Percentiles rank a stretch among this genome's conserved stretches.
These are phyloP conservation scores for Odontomachus brunneus DNA, from an alignment of 1,140 invertebrate species.

Conservation along the genomic window DNA sequence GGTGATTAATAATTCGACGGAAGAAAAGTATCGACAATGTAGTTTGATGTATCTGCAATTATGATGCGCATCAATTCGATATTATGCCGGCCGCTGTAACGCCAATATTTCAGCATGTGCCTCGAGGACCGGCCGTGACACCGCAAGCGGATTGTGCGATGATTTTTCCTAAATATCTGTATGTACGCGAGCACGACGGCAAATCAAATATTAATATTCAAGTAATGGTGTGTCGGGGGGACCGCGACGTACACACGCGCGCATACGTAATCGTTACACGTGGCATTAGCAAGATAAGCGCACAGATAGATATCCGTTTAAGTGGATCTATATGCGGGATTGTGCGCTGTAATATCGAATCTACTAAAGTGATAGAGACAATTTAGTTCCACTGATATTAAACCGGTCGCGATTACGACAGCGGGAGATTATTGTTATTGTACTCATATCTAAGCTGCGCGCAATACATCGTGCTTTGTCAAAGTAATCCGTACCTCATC, in stretches of 20 bases:
- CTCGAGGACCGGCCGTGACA: neutral
- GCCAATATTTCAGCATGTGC: slow-evolving; percentile 17
- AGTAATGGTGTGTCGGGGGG: neutral
- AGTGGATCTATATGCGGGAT: slow-evolving; percentile 28
- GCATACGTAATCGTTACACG: no score
- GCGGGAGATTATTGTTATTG: slow-evolving; percentile 56
- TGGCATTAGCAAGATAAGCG: slow-evolving; percentile 39
- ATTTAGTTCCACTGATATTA: slow-evolving; percentile 56
- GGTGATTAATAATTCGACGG: slow-evolving; percentile 54
- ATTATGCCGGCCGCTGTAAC: slow-evolving; percentile 34
- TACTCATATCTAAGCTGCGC: slow-evolving; percentile 48
- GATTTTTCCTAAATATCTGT: slow-evolving; percentile 32
- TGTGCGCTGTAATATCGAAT: slow-evolving; percentile 41
- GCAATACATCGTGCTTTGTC: slow-evolving; percentile 52
- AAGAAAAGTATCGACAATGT: slow-evolving; percentile 58
- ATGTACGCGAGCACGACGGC: neutral
- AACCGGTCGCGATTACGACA: slow-evolving; percentile 54
- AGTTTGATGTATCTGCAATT: slow-evolving; percentile 60
- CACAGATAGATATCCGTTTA: slow-evolving; percentile 33
- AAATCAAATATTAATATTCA: slow-evolving; percentile 38
- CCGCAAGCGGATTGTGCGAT: neutral
- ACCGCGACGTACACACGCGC: no score
- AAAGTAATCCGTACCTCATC: slow-evolving; percentile 53
- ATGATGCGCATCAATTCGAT: slow-evolving; percentile 49
- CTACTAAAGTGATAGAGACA: slow-evolving; percentile 29